Percentiles rank a stretch among this genome's conserved stretches.
These are phyloP conservation scores for Valencia hispanica DNA, from an alignment of 2,797 vertebrate species.

Conservation along the genomic window DNA sequence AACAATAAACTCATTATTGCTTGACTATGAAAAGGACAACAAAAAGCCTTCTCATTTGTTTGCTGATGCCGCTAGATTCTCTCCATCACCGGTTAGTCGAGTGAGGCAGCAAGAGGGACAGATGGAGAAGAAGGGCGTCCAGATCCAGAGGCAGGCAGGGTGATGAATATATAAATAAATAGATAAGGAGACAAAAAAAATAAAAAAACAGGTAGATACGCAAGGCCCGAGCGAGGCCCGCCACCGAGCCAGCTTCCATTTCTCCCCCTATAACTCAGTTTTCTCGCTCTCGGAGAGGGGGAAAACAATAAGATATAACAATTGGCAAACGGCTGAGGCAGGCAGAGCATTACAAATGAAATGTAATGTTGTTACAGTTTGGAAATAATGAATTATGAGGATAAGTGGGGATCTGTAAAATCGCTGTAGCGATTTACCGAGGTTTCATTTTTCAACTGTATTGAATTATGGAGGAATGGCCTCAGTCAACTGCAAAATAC, in stretches of 20 bases:
- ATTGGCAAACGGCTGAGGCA: conserved; percentile 76
- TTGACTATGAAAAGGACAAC: conserved; percentile 51
- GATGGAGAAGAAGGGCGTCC: conserved; percentile 27
- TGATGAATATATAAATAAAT: conserved; percentile 31
- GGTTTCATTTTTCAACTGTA: conserved; percentile 80
- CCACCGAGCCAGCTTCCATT: conserved; percentile 50
- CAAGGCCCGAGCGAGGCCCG: background rate
- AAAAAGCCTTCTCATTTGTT: conserved; percentile 35
- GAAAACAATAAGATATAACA: conserved; percentile 77
- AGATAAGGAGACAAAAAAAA: conserved; percentile 1
- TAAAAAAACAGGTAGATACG: conserved; percentile 21
- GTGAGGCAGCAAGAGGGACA: conserved; percentile 36
- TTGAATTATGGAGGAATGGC: conserved; percentile 78
- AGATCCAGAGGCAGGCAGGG: conserved; percentile 14
- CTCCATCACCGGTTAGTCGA: conserved; percentile 5
- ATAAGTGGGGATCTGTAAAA: conserved; percentile 78
- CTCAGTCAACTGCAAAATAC: conserved; percentile 79
- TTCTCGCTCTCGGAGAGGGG: conserved; percentile 57
- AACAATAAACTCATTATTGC: conserved; percentile 69
- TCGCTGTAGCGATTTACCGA: conserved; percentile 75
- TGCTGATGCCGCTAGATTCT: conserved; percentile 9
- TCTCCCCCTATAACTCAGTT: conserved; percentile 69
- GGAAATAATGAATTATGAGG: conserved; percentile 79
- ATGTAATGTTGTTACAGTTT: conserved; percentile 78
- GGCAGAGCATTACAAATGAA: conserved; percentile 78